Base-by-base conservation (phyloP, 2,797 vertebrate genomes). In the Bucorvus abyssinicus region DNA sequence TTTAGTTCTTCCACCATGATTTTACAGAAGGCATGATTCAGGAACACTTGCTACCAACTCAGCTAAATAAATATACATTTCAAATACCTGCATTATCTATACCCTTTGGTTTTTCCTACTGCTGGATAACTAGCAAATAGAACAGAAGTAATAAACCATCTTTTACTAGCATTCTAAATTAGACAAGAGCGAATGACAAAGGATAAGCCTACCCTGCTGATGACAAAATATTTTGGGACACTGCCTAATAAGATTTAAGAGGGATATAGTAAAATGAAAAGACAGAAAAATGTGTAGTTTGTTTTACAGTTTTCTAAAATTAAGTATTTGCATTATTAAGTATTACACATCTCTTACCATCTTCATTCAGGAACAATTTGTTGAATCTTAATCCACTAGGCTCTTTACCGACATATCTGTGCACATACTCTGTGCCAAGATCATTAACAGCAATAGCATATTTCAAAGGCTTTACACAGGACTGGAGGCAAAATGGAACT, bases 401-500 rank as follows among this genome's bases (percentile, higher is more conserved):
- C 96, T 99, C 99, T 96, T 99, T 99, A 60, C 99, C 99, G 67
- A 99, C 99, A 47, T 99, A 99, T 97, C 98, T 98, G 98, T 99
- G 99, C 40, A 99, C 99, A 5, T 99, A 99, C 69, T 99, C 99
- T 0, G 99, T 99, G 97, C 99, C 99, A 87, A 99, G 99, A 87
- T 99, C 99, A 81, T 99, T 99, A 36, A 99, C 99, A 42, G 99
- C 98, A 94, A 99, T 98, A 67, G 99, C 99, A 1, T 99, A 99
- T 91, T 99, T 99, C 97, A 99, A 97, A 49, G 99, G 99, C 96
- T 99, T 99, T 30, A 99, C 99, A 7, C 99, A 99, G 7, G 99
- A 99, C 97, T 99, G 99, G 75, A 99, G 98, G 91, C 99, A 99
- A 98, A 99, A 99, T 1, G 99, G 99, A 56, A 99, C 99, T 98